Evolutionary conservation across 2,888 invertebrate genomes (phyloP), one percentile per base, ranked within the genome.

Genomic region (Lysandra bellargus): DNA sequence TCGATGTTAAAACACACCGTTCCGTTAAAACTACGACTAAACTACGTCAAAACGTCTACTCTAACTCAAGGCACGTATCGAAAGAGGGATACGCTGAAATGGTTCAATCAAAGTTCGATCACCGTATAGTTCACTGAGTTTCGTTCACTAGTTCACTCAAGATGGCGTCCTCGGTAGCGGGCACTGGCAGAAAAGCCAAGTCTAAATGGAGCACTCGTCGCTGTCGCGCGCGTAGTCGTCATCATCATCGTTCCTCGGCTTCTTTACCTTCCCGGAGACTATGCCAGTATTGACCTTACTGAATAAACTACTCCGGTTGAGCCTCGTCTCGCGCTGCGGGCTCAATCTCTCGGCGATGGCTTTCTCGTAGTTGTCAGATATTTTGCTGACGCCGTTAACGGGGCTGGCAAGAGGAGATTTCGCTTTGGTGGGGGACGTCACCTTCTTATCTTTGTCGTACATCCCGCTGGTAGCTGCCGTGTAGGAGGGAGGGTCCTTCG

Each of bases 161-260:
- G 49, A 49, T 53, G 49, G 76, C 76, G 76, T 76, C 76, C 57
- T 76, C 83, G 84, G 85, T 83, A 83, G 82, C 81, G 83, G 83
- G 84, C 85, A 86, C 83, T 80, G 80, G 84, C 84, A 84, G 84
- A 85, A 84, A 79, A 81, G 82, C 81, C 83, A 79, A 82, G 79
- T 87, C 90, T 93, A 96, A 91, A 96, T 96, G 88, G 96, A 96
- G 88, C 96, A 96, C 87, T 96, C 96, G 87, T 96, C 96, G 85
- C 96, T 96, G 85, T 96, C 96, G 23, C 94, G 89, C 69, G 95
- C 95, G 87, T 95, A 95, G 82, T 95, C 95, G 1, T 94, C 95
- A 81, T 95, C 95, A 4, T 95, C 95, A 14, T 94, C 94, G 61
- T 91, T 91, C 44, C 86, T 75, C 3, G 53, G 76, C 84, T 89